Base-by-base conservation (phyloP, 2,113 vertebrate species). In the Macaca mulatta region DNA sequence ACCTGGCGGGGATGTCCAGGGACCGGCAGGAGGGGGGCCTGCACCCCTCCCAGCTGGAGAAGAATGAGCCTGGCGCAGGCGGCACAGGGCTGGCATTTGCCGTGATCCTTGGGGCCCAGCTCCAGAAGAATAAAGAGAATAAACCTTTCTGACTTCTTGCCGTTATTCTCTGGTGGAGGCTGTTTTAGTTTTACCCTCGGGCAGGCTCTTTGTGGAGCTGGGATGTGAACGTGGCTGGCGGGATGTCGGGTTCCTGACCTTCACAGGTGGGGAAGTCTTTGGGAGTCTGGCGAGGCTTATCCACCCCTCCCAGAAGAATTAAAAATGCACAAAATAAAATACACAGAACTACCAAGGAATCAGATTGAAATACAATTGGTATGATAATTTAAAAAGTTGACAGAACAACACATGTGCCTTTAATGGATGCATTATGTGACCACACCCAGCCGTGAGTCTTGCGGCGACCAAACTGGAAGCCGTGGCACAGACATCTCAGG, bases 381-480 rank as follows among this genome's bases (percentile, higher is more conserved):
- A 32, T 6, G 27, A 30, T 64, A 30, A 30, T 30, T 64, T 30
- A 5, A 1, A 55, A n/a, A 16, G 77, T 0, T 0, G 11, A 1
- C 6, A 0, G 3, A 14, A 17, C 38, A 0, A 11, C 6, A 0
- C 0, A 0, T 0, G 25, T 1, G 25, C 32, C 17, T 20, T 16
- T 35, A 5, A 0, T 20, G 11, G 2, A 0, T 5, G 8, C 10
- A 0, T 9, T 1, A 0, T 1, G 13, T 16, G n/a, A 6, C 4
- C 6, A 22, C 55, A 12, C 25, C 55, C 25, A 32, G 52, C 20
- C 4, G 25, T 32, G 16, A 20, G 48, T 32, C 10, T n/a, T 6
- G 43, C 1, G 25, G 5, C n/a, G 11, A 8, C 45, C 5, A 27
- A 3, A 4, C 50, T 40, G 18, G 57, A 13, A 30, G 35, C 59